phyloP scores from a whole-genome alignment of 2,888 invertebrate species.

The Pristionchus entomophagus region DNA sequence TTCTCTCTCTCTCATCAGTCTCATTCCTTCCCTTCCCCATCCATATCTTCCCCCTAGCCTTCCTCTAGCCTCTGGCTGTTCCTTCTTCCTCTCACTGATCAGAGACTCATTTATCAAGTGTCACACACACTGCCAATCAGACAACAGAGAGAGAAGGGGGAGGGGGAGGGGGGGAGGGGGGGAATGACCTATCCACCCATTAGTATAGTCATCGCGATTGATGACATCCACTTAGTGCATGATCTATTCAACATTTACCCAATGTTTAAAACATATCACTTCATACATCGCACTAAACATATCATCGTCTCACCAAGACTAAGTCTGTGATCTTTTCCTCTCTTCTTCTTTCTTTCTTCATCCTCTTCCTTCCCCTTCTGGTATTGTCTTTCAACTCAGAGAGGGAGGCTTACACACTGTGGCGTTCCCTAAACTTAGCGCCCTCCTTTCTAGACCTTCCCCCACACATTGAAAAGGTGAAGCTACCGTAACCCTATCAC shows the following conservation, averaged over 20 bases:
- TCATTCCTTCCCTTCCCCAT: neutral
- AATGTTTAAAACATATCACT: no score
- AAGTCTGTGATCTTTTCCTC: neutral
- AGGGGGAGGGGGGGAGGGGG: neutral
- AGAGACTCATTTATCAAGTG: conserved; percentile 4
- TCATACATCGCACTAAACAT: no score
- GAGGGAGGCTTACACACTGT: conserved; percentile 19
- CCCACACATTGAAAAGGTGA: neutral
- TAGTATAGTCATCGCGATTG: conserved; percentile 12
- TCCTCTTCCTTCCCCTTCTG: conserved; percentile 26
- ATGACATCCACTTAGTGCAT: neutral
- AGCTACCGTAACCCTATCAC: no score
- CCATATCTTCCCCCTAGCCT: no score
- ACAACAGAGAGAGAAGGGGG: conserved; percentile 13
- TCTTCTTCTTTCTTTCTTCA: neutral
- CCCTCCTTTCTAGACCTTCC: neutral
- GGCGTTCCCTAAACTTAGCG: conserved; percentile 26
- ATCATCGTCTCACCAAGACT: no score
- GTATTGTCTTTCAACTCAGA: conserved; percentile 40
- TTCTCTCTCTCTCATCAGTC: neutral
- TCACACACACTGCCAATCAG: neutral
- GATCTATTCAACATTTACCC: no score
- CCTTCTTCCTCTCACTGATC: conserved; percentile 5
- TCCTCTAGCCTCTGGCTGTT: no score
- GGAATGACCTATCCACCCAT: conserved; percentile 24